A percentile compares a stretch with the other conserved stretches of the same genome.
Evolutionary conservation across 2,797 vertebrate species (phyloP).

Genomic region (Notolepis coatsorum): DNA sequence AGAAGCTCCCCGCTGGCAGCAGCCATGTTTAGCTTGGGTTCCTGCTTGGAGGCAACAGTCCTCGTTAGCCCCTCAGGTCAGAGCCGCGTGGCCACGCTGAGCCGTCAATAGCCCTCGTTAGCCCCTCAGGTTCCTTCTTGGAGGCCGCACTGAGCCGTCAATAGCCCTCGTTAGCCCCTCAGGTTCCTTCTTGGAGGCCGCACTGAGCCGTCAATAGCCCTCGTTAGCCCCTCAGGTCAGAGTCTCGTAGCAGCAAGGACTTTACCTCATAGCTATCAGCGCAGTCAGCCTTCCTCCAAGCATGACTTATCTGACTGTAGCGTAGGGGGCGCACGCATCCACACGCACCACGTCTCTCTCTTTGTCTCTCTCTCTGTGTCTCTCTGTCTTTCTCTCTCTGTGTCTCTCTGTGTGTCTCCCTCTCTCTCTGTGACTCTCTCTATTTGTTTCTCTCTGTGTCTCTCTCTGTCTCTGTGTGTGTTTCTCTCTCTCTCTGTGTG

Average conservation of each 20-base stretch:
- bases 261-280: constrained; percentile 74
- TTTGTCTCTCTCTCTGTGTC: too few relatives aligned
- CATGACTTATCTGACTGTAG: constrained; percentile 58
- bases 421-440: too few relatives aligned
- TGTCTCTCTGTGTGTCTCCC: too few relatives aligned
- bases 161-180: too few relatives aligned
- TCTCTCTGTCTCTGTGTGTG: too few relatives aligned
- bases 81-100: neutral
- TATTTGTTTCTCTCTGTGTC: too few relatives aligned
- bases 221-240: constrained; percentile 63
- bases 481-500: too few relatives aligned
- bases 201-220: constrained; percentile 58
- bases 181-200: neutral
- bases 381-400: too few relatives aligned
- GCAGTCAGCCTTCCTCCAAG: constrained; percentile 22
- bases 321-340: too few relatives aligned
- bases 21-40: neutral
- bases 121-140: too few relatives aligned
- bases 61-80: neutral
- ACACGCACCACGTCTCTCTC: too few relatives aligned
- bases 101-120: too few relatives aligned
- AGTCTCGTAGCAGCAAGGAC: constrained; percentile 67
- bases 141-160: constrained; percentile 56
- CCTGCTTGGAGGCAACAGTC: neutral
- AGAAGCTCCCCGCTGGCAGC: neutral